phyloP scores from a whole-genome alignment of 2,888 invertebrate genomes.

The Salpingus planirostris region DNA sequence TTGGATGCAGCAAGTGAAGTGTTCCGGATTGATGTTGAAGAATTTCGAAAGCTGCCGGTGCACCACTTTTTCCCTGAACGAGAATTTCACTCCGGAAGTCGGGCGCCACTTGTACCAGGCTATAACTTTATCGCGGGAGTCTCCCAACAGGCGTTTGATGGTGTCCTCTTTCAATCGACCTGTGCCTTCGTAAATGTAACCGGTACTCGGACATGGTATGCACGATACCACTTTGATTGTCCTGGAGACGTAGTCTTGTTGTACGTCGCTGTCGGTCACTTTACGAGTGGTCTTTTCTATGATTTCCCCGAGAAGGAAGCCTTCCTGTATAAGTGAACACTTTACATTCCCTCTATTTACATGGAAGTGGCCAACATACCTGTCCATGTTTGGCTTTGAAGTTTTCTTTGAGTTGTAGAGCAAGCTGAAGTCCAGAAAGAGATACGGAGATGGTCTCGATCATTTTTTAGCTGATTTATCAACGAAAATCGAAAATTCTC shows the following conservation, averaged over 20 bases:
- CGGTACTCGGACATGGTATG: constrained; percentile 49
- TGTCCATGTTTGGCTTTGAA: constrained; percentile 51
- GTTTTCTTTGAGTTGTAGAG: constrained; percentile 60
- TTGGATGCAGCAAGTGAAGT: constrained; percentile 55
- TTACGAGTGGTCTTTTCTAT: constrained; percentile 55
- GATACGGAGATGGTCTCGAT: constrained; percentile 29
- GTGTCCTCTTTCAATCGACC: constrained; percentile 51
- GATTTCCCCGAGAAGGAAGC: constrained; percentile 58
- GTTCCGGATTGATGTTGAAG: constrained; percentile 48
- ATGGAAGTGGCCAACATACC: constrained; percentile 39
- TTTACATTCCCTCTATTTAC: constrained; percentile 3
- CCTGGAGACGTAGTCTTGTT: constrained; percentile 51
- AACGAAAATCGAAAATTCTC: too few species aligned
- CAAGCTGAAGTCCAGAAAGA: constrained; percentile 53
- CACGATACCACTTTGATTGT: constrained; percentile 54
- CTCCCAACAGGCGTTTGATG: constrained; percentile 46
- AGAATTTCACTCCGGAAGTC: constrained; percentile 47
- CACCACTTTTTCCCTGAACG: constrained; percentile 53
- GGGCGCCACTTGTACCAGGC: constrained; percentile 61
- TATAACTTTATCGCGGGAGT: constrained; percentile 49
- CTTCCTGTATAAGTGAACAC: constrained; percentile 41
- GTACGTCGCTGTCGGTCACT: constrained; percentile 59
- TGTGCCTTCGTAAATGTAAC: constrained; percentile 49
- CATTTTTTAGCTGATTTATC: constrained; percentile 28
- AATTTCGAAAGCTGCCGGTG: constrained; percentile 53